Percentiles rank a stretch among this genome's conserved stretches.
These are phyloP conservation scores for Melopsittacus undulatus DNA, from an alignment of 2,797 vertebrate species.

Conservation along the genomic window DNA sequence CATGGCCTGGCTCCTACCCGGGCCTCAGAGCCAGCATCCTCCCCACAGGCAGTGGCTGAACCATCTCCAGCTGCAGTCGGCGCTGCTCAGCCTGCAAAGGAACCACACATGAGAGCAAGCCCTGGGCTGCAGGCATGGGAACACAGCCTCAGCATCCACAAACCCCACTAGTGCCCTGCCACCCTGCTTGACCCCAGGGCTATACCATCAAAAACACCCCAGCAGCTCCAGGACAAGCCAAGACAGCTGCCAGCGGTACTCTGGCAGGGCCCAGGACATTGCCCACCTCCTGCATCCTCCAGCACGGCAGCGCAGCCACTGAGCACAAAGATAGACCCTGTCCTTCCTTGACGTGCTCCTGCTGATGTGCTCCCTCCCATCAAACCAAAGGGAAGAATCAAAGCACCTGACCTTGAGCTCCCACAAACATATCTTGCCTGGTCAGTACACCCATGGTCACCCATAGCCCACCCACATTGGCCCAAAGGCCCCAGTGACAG, in stretches of 20 bases:
- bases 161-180: background rate
- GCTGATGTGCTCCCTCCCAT: background rate
- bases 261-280: background rate
- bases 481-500: background rate
- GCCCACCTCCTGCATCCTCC: background rate
- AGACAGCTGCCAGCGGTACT: background rate
- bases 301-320: background rate
- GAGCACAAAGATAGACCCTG: background rate
- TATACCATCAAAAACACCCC: too few relatives aligned
- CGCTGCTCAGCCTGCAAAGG: background rate
- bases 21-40: background rate
- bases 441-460: background rate
- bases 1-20: background rate
- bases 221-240: background rate
- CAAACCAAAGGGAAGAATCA: background rate
- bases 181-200: background rate
- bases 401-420: background rate
- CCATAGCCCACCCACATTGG: background rate
- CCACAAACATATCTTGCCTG: background rate
- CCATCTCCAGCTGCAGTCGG: background rate
- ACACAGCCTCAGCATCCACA: fast-evolving
- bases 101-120: fast-evolving
- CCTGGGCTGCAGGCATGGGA: fast-evolving
- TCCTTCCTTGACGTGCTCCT: background rate
- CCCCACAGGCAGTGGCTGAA: fast-evolving